A percentile compares a stretch with the other conserved stretches of the same genome.
These are phyloP conservation scores for Drosophila greeni DNA, from an alignment of 2,888 invertebrate genomes.

Conservation along the genomic window DNA sequence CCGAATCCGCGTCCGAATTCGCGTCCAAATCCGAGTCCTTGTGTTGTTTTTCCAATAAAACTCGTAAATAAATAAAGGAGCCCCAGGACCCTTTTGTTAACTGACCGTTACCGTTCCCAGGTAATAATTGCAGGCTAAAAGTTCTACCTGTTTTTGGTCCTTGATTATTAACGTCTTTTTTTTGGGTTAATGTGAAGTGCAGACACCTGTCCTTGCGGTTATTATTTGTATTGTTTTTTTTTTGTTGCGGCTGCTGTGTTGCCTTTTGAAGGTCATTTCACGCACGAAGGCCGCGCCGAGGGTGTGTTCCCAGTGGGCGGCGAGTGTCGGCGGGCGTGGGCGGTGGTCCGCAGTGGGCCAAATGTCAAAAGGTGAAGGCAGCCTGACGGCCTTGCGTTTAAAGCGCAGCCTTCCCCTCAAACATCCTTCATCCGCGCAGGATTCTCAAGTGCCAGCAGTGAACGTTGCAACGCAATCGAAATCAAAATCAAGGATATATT, in stretches of 20 bases:
- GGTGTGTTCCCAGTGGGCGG: constrained; percentile 16
- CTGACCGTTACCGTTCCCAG: constrained; percentile 1
- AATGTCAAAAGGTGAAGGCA: constrained; percentile 64
- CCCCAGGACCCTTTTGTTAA: neutral
- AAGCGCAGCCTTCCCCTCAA: constrained; percentile 24
- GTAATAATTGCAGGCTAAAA: constrained; percentile 11
- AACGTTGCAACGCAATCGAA: constrained; percentile 12
- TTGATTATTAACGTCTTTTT: neutral
- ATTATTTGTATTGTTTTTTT: constrained; percentile 27
- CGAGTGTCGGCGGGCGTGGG: constrained; percentile 3
- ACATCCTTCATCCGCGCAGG: constrained; percentile 5
- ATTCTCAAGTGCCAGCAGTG: constrained; percentile 4
- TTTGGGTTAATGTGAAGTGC: constrained; percentile 29
- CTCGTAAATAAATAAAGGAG: neutral
- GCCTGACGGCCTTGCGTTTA: constrained; percentile 32
- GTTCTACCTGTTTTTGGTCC: constrained; percentile 1
- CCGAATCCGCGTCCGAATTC: neutral
- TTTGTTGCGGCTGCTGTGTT: constrained; percentile 38
- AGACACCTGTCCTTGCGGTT: constrained; percentile 30
- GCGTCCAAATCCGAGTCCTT: neutral
- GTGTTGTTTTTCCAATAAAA: constrained; percentile 1
- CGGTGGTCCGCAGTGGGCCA: constrained; percentile 25
- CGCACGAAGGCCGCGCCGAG: constrained; percentile 50
- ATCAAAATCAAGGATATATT: neutral
- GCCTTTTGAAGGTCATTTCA: constrained; percentile 66